Conservation (phyloP, 2,888 invertebrate species). For the Nezara viridula region DNA sequence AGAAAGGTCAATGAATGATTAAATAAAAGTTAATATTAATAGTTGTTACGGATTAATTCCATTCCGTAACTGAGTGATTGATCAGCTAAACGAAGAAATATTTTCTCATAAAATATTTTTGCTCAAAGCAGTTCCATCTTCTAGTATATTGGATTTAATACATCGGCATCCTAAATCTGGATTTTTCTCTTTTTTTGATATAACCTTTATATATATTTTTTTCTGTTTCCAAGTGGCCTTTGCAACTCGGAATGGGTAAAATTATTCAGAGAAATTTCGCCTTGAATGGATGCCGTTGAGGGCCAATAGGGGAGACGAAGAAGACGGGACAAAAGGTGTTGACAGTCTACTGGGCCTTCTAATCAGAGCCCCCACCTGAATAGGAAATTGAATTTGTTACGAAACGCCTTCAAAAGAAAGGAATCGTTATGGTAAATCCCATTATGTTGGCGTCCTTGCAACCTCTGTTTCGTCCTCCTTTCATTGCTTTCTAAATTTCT, state of each 20-base stretch:
- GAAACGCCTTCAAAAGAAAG: constrained; percentile 39
- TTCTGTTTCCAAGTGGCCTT: constrained; percentile 4
- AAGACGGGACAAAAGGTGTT: constrained; percentile 38
- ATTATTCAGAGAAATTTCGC: constrained; percentile 23
- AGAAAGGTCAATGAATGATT: too few species aligned
- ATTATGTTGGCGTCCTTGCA: constrained; percentile 11
- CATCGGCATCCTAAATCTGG: not conserved
- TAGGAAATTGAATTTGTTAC: constrained; percentile 50
- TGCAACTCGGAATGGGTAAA: not conserved
- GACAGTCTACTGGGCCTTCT: not conserved
- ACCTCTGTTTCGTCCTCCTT: constrained; percentile 32
- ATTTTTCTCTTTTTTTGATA: not conserved
- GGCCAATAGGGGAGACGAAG: not conserved
- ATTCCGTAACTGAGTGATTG: not conserved
- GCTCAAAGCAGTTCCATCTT: not conserved
- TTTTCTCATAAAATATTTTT: not conserved
- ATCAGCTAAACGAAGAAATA: not conserved
- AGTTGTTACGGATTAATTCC: too few species aligned
- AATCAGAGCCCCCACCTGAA: not conserved
- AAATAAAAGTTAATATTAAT: too few species aligned
- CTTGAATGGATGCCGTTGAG: constrained; percentile 12
- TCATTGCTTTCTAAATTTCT: constrained; percentile 27
- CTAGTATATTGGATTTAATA: not conserved
- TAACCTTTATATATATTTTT: constrained; percentile 8
- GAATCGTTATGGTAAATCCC: constrained; percentile 48